A percentile compares a stretch with the other conserved stretches of the same genome.
Conservation (phyloP, 2,888 invertebrate species). For the Biston stratarius region DNA sequence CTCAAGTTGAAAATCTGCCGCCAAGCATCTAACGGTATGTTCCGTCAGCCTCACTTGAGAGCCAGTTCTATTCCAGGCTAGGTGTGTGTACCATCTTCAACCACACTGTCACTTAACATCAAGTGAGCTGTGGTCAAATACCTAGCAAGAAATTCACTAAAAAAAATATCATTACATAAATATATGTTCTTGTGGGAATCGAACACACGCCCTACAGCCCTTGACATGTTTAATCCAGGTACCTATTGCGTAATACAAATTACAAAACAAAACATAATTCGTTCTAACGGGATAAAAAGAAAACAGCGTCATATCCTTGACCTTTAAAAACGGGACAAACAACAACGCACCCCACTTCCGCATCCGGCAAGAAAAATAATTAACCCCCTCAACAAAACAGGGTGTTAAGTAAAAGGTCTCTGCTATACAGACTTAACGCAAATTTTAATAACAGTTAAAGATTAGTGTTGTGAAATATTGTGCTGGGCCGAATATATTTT, state of each 20-base stretch:
- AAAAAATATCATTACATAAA: no score
- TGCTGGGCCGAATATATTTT: background rate
- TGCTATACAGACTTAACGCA: conserved; percentile 39
- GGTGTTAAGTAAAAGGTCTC: conserved; percentile 43
- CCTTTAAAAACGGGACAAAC: conserved; percentile 17
- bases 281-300: background rate
- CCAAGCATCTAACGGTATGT: no score
- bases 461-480: conserved; percentile 9
- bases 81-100: no score
- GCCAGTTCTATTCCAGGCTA: no score
- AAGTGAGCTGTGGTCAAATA: no score
- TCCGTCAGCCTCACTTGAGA: no score
- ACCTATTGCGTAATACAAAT: background rate
- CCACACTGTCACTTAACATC: no score
- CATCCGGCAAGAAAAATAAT: conserved; percentile 38
- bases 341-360: conserved; percentile 17
- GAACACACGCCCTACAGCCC: no score
- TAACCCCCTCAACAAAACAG: conserved; percentile 40
- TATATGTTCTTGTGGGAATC: no score
- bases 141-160: no score
- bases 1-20: no score
- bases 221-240: no score
- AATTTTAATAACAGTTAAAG: conserved; percentile 46
- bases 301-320: conserved; percentile 9
- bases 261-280: background rate